phyloP scores from a whole-genome alignment of 2,888 invertebrate species.

The Ichneumoninae sp. region DNA sequence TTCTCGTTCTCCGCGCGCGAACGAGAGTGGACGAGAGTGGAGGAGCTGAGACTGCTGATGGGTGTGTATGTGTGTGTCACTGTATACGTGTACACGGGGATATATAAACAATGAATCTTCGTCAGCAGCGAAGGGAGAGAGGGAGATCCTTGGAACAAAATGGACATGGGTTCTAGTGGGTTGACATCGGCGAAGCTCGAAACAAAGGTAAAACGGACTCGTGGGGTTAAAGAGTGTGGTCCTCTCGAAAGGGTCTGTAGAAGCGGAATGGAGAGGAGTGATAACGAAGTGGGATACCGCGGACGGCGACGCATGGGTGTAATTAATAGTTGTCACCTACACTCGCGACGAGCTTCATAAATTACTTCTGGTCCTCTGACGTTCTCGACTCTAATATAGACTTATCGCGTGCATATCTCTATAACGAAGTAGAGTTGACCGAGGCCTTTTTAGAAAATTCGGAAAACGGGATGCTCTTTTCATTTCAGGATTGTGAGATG shows the following conservation, averaged over 20 bases:
- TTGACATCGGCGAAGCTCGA: slow-evolving; percentile 44
- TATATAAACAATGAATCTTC: slow-evolving; percentile 53
- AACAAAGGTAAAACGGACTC: slow-evolving; percentile 49
- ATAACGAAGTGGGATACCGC: slow-evolving; percentile 50
- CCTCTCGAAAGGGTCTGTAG: slow-evolving; percentile 34
- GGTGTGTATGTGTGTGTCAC: not conserved
- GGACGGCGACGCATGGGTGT: slow-evolving; percentile 65
- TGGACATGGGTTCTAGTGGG: slow-evolving; percentile 49
- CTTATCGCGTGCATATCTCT: slow-evolving; percentile 37
- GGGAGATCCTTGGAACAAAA: slow-evolving; percentile 48
- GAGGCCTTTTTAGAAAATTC: not conserved
- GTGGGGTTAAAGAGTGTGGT: slow-evolving; percentile 45
- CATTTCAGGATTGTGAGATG: too few relatives aligned
- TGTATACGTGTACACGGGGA: not conserved
- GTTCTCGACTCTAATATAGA: slow-evolving; percentile 39
- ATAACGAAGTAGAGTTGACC: not conserved
- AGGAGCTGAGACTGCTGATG: not conserved
- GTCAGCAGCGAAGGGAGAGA: slow-evolving; percentile 29
- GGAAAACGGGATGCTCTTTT: too few relatives aligned
- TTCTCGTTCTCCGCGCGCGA: slow-evolving; percentile 2
- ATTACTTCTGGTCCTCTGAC: slow-evolving; percentile 69
- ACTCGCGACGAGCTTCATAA: slow-evolving; percentile 75
- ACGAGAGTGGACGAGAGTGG: not conserved
- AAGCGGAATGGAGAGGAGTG: slow-evolving; percentile 28
- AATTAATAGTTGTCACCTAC: slow-evolving; percentile 78